phyloP scores from a whole-genome alignment of 1,140 invertebrate genomes.

The Spodoptera frugiperda region DNA sequence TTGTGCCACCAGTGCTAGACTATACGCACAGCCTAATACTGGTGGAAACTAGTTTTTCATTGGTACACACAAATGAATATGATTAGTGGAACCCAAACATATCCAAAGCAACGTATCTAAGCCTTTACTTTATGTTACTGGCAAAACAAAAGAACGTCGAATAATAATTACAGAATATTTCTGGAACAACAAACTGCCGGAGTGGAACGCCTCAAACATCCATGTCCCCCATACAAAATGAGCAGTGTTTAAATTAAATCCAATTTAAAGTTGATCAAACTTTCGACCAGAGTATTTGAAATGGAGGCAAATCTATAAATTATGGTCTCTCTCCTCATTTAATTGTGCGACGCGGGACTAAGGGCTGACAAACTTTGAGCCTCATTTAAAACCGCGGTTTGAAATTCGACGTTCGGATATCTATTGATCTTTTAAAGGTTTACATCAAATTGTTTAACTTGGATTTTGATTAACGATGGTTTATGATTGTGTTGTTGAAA shows the following conservation, averaged over 20 bases:
- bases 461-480: conserved; percentile 22
- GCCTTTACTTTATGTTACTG: too few relatives aligned
- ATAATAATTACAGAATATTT: neutral
- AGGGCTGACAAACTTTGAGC: conserved; percentile 27
- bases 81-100: too few relatives aligned
- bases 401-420: conserved; percentile 17
- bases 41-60: too few relatives aligned
- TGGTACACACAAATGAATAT: too few relatives aligned
- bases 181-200: neutral
- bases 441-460: conserved; percentile 27
- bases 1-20: too few relatives aligned
- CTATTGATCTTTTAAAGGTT: conserved; percentile 28
- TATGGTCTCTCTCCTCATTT: conserved; percentile 33
- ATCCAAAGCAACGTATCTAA: too few relatives aligned
- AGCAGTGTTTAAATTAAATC: conserved; percentile 36
- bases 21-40: too few relatives aligned
- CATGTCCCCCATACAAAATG: conserved; percentile 17
- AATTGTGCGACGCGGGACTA: conserved; percentile 16
- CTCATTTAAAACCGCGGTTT: conserved; percentile 29
- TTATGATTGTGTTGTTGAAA: conserved; percentile 1
- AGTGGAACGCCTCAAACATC: too few relatives aligned
- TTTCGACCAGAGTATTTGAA: conserved; percentile 34
- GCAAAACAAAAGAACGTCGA: too few relatives aligned
- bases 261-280: conserved; percentile 37
- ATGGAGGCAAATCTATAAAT: conserved; percentile 40